Conservation (phyloP, 2,888 invertebrate genomes). For the Platerodrilus igneus region DNA sequence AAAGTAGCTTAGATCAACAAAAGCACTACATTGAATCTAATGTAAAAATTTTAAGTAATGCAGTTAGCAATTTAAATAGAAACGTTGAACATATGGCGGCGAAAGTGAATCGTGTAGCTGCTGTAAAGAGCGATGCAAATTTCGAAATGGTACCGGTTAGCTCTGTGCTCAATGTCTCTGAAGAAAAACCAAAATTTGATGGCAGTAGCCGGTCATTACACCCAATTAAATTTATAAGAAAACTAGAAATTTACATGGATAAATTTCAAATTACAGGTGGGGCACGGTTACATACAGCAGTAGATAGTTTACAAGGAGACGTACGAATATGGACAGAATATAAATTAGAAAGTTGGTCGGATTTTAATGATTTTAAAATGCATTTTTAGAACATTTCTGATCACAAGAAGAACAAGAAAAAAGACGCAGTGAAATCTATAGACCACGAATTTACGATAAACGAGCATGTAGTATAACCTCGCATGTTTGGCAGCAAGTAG, state of each 20-base stretch:
- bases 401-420: too few relatives aligned
- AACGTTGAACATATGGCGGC: too few relatives aligned
- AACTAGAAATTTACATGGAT: background rate
- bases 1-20: too few relatives aligned
- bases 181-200: constrained; percentile 6
- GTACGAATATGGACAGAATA: background rate
- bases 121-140: too few relatives aligned
- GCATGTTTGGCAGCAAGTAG: constrained; percentile 3
- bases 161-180: too few relatives aligned
- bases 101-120: too few relatives aligned
- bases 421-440: too few relatives aligned
- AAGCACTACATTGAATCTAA: too few relatives aligned
- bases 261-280: background rate
- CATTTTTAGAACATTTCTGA: too few relatives aligned
- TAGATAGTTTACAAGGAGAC: constrained; percentile 2
- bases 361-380: background rate
- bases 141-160: too few relatives aligned
- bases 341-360: background rate
- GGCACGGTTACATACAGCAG: background rate
- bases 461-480: background rate
- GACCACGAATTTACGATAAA: background rate
- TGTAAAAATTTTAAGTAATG: too few relatives aligned
- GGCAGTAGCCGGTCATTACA: background rate
- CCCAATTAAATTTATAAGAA: background rate
- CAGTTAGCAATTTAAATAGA: too few relatives aligned